Percentiles rank a stretch among this genome's conserved stretches.
phyloP scores from a whole-genome alignment of 2,113 vertebrate genomes.

The Azemiops feae region DNA sequence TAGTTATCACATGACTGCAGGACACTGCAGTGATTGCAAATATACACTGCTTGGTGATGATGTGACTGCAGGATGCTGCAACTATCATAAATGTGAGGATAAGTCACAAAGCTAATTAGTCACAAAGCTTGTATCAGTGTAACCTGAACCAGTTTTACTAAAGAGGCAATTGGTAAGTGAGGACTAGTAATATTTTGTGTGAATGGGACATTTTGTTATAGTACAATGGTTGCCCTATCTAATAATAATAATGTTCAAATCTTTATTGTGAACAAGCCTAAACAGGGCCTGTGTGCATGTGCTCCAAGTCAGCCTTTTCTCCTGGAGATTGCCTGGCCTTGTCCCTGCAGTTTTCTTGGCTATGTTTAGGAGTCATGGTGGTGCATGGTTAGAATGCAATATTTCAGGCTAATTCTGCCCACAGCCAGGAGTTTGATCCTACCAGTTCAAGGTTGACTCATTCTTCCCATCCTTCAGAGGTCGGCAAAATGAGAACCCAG shows the following conservation, averaged over 20 bases:
- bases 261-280: not conserved
- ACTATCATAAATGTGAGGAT: not conserved
- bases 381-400: not conserved
- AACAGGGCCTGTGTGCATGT: not conserved
- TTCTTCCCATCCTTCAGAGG: no score
- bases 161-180: not conserved
- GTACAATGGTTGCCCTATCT: not conserved
- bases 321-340: not conserved
- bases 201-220: not conserved
- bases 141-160: not conserved
- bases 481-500: no score
- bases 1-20: not conserved
- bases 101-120: not conserved
- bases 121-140: not conserved
- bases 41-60: not conserved
- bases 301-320: not conserved
- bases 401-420: not conserved
- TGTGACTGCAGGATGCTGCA: not conserved
- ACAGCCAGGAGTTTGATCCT: not conserved
- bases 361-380: not conserved
- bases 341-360: not conserved
- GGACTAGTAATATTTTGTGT: not conserved
- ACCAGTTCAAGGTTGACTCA: no score
- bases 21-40: not conserved
- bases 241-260: not conserved